These are phyloP conservation scores for Agelastica alni DNA, from an alignment of 2,888 invertebrate genomes.

Conservation along the genomic window DNA sequence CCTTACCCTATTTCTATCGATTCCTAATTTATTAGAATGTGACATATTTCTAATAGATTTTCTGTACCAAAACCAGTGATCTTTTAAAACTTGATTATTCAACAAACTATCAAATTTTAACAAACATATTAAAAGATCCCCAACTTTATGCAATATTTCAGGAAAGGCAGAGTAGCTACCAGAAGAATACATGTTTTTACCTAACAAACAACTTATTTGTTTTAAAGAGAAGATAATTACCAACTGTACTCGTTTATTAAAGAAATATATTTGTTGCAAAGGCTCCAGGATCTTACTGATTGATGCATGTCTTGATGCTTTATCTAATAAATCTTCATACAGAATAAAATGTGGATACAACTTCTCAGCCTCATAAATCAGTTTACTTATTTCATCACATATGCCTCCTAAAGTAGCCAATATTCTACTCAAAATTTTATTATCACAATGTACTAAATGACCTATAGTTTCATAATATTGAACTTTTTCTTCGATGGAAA, in stretches of 20 bases:
- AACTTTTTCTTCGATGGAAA: slow-evolving; percentile 38
- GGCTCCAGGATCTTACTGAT: slow-evolving; percentile 64
- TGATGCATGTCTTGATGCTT: slow-evolving; percentile 45
- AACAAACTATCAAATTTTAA: slow-evolving; percentile 72
- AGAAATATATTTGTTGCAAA: slow-evolving; percentile 68
- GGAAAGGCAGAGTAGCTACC: slow-evolving; percentile 50
- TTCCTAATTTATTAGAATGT: slow-evolving; percentile 65
- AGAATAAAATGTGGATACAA: slow-evolving; percentile 67
- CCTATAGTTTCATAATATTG: slow-evolving; percentile 68
- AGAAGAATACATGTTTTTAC: slow-evolving; percentile 55
- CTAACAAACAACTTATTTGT: slow-evolving; percentile 74
- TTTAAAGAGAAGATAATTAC: slow-evolving; percentile 72
- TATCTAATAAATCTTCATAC: slow-evolving; percentile 65
- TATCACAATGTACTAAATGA: slow-evolving; percentile 80
- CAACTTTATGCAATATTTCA: slow-evolving; percentile 61
- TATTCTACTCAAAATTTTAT: slow-evolving; percentile 77
- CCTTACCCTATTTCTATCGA: slow-evolving; percentile 65
- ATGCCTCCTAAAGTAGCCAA: slow-evolving; percentile 78
- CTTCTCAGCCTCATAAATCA: slow-evolving; percentile 70
- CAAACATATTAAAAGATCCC: slow-evolving; percentile 69
- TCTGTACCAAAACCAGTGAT: slow-evolving; percentile 79
- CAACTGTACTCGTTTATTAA: slow-evolving; percentile 71
- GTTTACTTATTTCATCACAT: slow-evolving; percentile 73
- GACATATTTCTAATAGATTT: slow-evolving; percentile 72
- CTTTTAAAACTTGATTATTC: slow-evolving; percentile 61